A percentile compares a stretch with the other conserved stretches of the same genome.
phyloP scores from a whole-genome alignment of 2,888 invertebrate species.

The Nephrotoma flavescens region DNA sequence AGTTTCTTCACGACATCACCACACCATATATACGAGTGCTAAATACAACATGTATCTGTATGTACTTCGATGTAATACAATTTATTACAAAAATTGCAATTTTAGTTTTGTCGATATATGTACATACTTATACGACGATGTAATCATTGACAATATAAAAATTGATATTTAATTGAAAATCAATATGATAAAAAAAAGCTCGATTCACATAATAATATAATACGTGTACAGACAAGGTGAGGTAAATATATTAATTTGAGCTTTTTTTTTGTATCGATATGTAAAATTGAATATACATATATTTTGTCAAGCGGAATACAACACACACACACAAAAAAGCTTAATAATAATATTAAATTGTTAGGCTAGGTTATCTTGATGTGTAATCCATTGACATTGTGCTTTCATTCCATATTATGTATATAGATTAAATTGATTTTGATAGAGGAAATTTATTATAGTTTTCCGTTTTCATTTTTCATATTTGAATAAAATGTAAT shows the following conservation, averaged over 20 bases:
- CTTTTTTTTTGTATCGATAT: neutral
- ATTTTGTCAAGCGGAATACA: neutral
- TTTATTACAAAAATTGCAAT: neutral
- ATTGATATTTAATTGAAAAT: neutral
- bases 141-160: neutral
- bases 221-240: neutral
- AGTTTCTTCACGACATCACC: neutral
- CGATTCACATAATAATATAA: neutral
- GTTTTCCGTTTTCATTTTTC: neutral
- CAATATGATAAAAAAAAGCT: neutral
- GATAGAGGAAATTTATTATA: neutral
- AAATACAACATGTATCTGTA: neutral
- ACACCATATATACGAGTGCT: neutral
- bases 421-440: neutral
- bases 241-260: neutral
- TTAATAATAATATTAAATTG: neutral
- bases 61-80: neutral
- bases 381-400: neutral
- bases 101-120: neutral
- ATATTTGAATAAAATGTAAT: neutral
- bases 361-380: neutral
- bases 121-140: neutral
- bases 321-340: neutral
- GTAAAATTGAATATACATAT: neutral
- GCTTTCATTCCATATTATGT: neutral